phyloP scores from a whole-genome alignment of 2,888 invertebrate species.

The Drosophila paramelanica region DNA sequence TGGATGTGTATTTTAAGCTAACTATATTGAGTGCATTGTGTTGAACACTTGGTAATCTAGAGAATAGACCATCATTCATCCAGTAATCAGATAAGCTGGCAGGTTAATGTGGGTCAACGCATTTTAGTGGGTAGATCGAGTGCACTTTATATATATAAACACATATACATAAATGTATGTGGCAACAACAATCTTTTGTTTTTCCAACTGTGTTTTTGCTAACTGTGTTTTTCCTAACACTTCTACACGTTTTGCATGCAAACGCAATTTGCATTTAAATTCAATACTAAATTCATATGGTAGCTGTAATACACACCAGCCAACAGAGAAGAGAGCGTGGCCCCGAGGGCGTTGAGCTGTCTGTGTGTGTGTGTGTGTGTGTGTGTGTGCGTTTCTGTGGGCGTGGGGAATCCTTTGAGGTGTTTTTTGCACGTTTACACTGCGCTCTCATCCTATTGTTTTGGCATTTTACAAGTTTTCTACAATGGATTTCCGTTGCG shows the following conservation, averaged over 20 bases:
- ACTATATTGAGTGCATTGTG: neutral
- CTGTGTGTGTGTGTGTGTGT: conserved; percentile 13
- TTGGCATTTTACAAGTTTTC: conserved; percentile 78
- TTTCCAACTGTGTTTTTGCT: conserved; percentile 28
- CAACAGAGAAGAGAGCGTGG: conserved; percentile 39
- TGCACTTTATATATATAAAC: neutral
- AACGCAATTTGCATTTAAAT: conserved; percentile 82
- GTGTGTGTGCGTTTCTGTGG: conserved; percentile 11
- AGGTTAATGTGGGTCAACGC: conserved; percentile 37
- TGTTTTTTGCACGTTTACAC: conserved; percentile 47
- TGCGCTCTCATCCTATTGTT: conserved; percentile 59
- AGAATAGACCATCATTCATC: conserved; percentile 24
- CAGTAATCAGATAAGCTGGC: conserved; percentile 8
- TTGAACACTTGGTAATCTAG: conserved; percentile 14
- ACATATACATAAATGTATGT: neutral
- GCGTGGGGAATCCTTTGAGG: conserved; percentile 48
- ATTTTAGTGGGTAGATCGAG: conserved; percentile 18
- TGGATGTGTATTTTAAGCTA: neutral
- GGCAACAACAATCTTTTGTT: conserved; percentile 20
- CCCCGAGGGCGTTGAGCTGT: conserved; percentile 38
- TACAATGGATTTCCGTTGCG: conserved; percentile 77
- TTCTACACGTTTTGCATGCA: conserved; percentile 72
- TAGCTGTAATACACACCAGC: conserved; percentile 71
- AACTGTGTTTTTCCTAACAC: conserved; percentile 38
- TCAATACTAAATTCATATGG: conserved; percentile 81